Conservation (phyloP, 2,888 invertebrate species). For the Drosophila robusta region DNA sequence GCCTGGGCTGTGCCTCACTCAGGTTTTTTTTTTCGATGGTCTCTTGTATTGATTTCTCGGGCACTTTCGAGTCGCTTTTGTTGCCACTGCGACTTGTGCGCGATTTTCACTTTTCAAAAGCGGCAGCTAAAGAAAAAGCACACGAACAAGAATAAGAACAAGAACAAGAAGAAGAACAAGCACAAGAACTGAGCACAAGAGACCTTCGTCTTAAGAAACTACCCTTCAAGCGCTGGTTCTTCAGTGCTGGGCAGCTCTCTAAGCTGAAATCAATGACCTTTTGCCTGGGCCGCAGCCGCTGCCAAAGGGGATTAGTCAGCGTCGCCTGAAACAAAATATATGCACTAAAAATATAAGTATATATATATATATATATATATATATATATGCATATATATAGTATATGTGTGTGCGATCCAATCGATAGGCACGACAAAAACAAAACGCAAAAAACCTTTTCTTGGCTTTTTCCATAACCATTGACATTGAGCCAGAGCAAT, state of each 20-base stretch:
- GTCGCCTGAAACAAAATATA: slow-evolving; percentile 56
- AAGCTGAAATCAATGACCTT: slow-evolving; percentile 83
- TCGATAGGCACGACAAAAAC: slow-evolving; percentile 56
- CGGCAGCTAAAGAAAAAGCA: slow-evolving; percentile 20
- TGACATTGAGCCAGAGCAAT: slow-evolving; percentile 59
- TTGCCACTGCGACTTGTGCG: slow-evolving; percentile 56
- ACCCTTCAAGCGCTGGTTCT: slow-evolving; percentile 64
- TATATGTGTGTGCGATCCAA: slow-evolving; percentile 34
- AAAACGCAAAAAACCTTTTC: slow-evolving; percentile 38
- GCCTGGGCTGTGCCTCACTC: slow-evolving; percentile 21
- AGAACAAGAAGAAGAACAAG: slow-evolving; percentile 19
- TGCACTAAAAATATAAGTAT: slow-evolving; percentile 50
- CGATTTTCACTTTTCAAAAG: slow-evolving; percentile 78
- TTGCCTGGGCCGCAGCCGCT: slow-evolving; percentile 52
- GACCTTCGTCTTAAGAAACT: slow-evolving; percentile 77
- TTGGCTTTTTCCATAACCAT: slow-evolving; percentile 54
- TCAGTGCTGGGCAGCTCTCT: slow-evolving; percentile 49
- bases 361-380: slow-evolving; percentile 25
- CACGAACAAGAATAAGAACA: slow-evolving; percentile 16
- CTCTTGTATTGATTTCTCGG: slow-evolving; percentile 70
- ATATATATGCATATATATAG: slow-evolving; percentile 3
- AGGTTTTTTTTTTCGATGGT: slow-evolving; percentile 48
- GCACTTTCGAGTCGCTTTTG: slow-evolving; percentile 61
- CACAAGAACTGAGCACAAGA: slow-evolving; percentile 37
- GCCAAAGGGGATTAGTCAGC: slow-evolving; percentile 66